Conservation (phyloP, 1,140 invertebrate genomes). For the Drosophila nigromelanica region DNA sequence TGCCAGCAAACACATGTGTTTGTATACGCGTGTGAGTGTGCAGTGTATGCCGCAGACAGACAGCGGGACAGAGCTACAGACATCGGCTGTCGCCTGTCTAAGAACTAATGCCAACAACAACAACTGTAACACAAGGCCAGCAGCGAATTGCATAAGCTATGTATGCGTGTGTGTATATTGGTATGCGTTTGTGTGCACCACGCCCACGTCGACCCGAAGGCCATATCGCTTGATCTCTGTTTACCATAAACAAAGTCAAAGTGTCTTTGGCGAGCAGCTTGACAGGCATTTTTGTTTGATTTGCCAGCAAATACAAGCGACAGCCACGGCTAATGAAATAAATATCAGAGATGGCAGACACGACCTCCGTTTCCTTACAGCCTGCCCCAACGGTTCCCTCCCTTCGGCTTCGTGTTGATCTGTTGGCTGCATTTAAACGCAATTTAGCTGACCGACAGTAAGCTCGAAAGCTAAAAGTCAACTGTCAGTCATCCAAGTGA, state of each 20-base stretch:
- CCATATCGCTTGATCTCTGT: slow-evolving; percentile 65
- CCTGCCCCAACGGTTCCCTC: too few species aligned
- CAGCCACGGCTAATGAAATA: slow-evolving; percentile 51
- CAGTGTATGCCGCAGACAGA: slow-evolving; percentile 51
- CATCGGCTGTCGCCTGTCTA: slow-evolving; percentile 65
- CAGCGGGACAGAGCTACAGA: slow-evolving; percentile 26
- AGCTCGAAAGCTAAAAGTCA: slow-evolving; percentile 25
- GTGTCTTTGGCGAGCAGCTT: slow-evolving; percentile 65
- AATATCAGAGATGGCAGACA: slow-evolving; percentile 38
- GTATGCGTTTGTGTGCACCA: background rate
- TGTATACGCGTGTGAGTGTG: slow-evolving; percentile 23
- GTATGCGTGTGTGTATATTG: background rate
- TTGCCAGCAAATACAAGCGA: slow-evolving; percentile 45
- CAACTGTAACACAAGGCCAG: slow-evolving; percentile 31
- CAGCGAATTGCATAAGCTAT: slow-evolving; percentile 71
- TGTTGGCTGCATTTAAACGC: slow-evolving; percentile 38
- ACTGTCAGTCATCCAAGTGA: slow-evolving; percentile 28
- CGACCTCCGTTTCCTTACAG: background rate
- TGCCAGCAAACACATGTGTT: slow-evolving; percentile 16
- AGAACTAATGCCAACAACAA: slow-evolving; percentile 61
- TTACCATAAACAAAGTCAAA: slow-evolving; percentile 80
- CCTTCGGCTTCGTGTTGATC: background rate
- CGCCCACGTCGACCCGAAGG: slow-evolving; percentile 44
- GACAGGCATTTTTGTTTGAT: slow-evolving; percentile 69
- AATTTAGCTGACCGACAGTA: slow-evolving; percentile 42